Base-by-base conservation (phyloP, 2,888 invertebrate species). In the Machimus atricapillus region DNA sequence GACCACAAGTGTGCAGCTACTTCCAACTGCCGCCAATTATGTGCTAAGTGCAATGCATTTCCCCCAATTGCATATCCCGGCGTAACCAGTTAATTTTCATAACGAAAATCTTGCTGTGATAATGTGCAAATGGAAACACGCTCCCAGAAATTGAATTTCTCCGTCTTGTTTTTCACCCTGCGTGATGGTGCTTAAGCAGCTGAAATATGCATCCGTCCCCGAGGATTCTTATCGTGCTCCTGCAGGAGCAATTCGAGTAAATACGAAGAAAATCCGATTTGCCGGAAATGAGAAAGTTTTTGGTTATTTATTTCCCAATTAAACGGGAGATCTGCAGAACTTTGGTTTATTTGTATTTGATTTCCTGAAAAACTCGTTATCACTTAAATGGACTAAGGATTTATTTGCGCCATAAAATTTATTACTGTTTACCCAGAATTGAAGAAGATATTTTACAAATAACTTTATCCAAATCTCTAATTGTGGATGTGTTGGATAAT, bases 41-140 rank as follows among this genome's bases (percentile, higher is more conserved):
- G 79, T 86, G 86, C 86, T 86, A 86, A 86, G 78, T 86, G 86
- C 86, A 79, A 86, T 79, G 86, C 86, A 86, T 86, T 86, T 79
- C 16, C 46, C 66, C 46, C 66, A 79, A 86, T 81, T 79, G 86
- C 37, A 78, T 37, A 79, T 52, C 34, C 16, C 66, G 40, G 58
- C 73, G 79, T 66, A 56, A 81, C 79, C 79, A 79, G 86, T 86
- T 86, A 86, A 86, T 86, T 79, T 81, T 78, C 86, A 79, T 86
- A 86, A 86, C 27, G 79, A 78, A 66, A 86, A 56, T 79, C 43
- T 79, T 34, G 86, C 43, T 81, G 77, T 79, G 86, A 86, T 86
- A 86, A 86, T 79, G 79, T 86, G 79, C 56, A 86, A 79, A 86
- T 86, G 86, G 79, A 86, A 86, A 86, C 86, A 86, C 86, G 86